A percentile compares a stretch with the other conserved stretches of the same genome.
Evolutionary conservation across 2,888 invertebrate genomes (phyloP).

Genomic region (Dryococelus australis): DNA sequence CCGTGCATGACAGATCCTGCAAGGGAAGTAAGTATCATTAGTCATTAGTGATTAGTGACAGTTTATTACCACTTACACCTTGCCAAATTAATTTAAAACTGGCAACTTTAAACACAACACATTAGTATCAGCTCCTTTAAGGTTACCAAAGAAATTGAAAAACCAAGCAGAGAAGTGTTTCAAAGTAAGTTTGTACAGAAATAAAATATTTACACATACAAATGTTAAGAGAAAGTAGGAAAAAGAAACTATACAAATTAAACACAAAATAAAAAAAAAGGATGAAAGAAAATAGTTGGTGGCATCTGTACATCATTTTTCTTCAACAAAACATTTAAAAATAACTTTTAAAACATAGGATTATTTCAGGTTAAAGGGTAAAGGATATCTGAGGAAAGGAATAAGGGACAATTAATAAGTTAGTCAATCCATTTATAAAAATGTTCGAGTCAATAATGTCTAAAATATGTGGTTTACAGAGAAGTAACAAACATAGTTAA

Average conservation of each 20-base stretch:
- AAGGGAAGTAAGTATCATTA: not conserved
- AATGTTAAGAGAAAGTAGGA: not conserved
- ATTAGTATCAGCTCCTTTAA: conserved; percentile 42
- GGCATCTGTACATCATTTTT: not conserved
- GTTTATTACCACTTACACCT: not conserved
- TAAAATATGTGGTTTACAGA: not conserved
- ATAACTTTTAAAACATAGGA: not conserved
- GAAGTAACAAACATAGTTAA: conserved; percentile 1
- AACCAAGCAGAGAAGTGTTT: conserved; percentile 29
- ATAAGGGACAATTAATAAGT: not conserved
- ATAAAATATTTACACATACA: conserved; percentile 32
- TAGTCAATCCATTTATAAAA: not conserved
- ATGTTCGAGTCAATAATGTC: not conserved
- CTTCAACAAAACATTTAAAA: not conserved
- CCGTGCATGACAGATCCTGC: conserved; percentile 9
- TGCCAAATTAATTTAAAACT: not conserved
- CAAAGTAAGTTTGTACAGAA: conserved; percentile 21
- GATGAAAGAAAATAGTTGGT: not conserved
- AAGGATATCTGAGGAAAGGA: not conserved
- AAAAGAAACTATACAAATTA: conserved; percentile 31
- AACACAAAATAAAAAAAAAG: conserved; percentile 31
- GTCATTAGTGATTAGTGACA: not conserved
- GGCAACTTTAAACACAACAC: not conserved
- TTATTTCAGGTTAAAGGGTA: not conserved
- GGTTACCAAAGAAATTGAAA: conserved; percentile 31